Conservation (phyloP, 1,140 invertebrate species). For the Lasaia peninsularis region DNA sequence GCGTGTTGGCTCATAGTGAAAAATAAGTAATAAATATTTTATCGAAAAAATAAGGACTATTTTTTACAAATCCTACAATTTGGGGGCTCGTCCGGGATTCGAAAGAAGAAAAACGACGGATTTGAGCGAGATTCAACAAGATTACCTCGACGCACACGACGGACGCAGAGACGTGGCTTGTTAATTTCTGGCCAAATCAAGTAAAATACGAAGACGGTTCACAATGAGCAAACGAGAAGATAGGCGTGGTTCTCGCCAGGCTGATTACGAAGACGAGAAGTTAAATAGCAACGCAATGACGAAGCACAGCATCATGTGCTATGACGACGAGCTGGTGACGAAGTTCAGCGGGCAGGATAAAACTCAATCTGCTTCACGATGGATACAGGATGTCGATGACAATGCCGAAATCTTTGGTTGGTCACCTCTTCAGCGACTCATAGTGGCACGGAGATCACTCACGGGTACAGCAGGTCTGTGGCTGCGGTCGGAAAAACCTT, state of each 20-base stretch:
- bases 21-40: too few species aligned
- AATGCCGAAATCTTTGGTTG: slow-evolving; percentile 28
- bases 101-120: not conserved
- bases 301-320: not conserved
- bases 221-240: not conserved
- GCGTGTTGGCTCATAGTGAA: too few species aligned
- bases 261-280: not conserved
- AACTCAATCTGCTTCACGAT: not conserved
- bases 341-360: not conserved
- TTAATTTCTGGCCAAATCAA: not conserved
- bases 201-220: not conserved
- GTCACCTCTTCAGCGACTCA: slow-evolving; percentile 26
- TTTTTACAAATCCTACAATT: not conserved
- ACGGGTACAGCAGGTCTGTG: slow-evolving; percentile 23
- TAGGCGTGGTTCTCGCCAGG: not conserved
- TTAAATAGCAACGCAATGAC: not conserved
- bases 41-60: too few species aligned
- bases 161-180: too few species aligned
- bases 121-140: not conserved
- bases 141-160: not conserved
- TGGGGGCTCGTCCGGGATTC: not conserved
- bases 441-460: slow-evolving; percentile 21
- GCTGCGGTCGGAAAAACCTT: slow-evolving; percentile 26
- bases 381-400: slow-evolving; percentile 28
- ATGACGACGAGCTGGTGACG: not conserved